Base-by-base conservation (phyloP, 2,113 vertebrate genomes). In the Phoenicopterus ruber region DNA sequence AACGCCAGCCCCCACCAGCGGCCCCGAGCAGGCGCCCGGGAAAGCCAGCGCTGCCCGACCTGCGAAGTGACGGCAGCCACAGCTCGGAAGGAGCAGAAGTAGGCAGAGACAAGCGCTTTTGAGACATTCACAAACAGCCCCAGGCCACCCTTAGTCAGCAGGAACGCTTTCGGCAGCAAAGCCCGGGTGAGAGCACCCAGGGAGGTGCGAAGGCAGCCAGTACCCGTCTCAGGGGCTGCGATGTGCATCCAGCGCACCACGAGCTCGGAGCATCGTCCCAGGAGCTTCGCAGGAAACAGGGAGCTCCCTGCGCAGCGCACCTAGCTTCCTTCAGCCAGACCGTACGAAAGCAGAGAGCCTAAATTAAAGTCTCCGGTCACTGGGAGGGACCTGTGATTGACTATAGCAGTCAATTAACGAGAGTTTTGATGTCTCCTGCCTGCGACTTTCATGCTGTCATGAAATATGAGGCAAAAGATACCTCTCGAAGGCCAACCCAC, bases 21-120 rank as follows among this genome's bases (percentile, higher is more conserved):
- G 44, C 44, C 46, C n/a, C 1, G 0, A 36, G n/a, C 11, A 52
- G 76, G 40, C 1, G 5, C 16, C 34, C 3, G 1, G 12, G 47
- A 24, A 42, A 74, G 62, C 44, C 55, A 82, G 40, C 12, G 32
- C 46, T 44, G 25, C 78, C 42, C 36, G 18, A 47, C 42, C 67
- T 52, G 42, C 49, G 31, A n/a, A 57, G 36, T 17, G 34, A 67
- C 42, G 46, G 49, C 77, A 67, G 32, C 19, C n/a, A 32, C 0
- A 0, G 62, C 58, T 66, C 40, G 59, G 42, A 18, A 71, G 55
- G 40, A 63, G 25, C 71, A 31, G 12, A 38, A 59, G 29, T 2
- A 32, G 31, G 31, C 36, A 29, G 34, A 40, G 8, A 34, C 26
- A 50, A 57, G 34, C 10, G 11, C 55, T 58, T 63, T 63, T 54